phyloP scores from a whole-genome alignment of 2,888 invertebrate genomes.

The Pyrocoelia pectoralis region DNA sequence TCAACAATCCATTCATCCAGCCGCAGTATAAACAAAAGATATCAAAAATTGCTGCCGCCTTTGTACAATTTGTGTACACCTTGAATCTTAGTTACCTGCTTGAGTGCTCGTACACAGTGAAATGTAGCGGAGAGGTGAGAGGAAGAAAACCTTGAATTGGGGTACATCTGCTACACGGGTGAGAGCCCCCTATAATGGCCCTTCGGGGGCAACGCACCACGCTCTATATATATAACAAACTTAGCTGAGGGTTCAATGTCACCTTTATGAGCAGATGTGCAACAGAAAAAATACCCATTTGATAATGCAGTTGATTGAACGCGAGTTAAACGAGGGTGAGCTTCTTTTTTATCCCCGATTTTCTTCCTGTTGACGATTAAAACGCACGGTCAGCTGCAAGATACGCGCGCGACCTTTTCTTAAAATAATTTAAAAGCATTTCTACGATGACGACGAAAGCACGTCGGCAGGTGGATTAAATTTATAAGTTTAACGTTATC shows the following conservation, averaged over 20 bases:
- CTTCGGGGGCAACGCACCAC: constrained; percentile 32
- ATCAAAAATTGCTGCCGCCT: not conserved
- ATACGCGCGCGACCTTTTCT: not conserved
- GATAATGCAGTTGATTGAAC: constrained; percentile 31
- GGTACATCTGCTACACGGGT: constrained; percentile 37
- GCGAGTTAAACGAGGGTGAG: constrained; percentile 22
- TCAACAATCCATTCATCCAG: too few species aligned
- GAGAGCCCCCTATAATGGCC: constrained; percentile 37
- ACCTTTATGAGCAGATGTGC: constrained; percentile 33
- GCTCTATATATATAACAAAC: constrained; percentile 27
- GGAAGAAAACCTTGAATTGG: constrained; percentile 30
- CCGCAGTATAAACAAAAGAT: too few species aligned
- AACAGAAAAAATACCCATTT: constrained; percentile 32
- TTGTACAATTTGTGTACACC: constrained; percentile 16
- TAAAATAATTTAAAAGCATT: too few species aligned
- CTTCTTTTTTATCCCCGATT: constrained; percentile 11
- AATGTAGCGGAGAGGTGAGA: not conserved
- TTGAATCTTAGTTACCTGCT: constrained; percentile 28
- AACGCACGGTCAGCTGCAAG: not conserved
- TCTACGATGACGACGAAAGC: too few species aligned
- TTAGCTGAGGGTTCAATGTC: constrained; percentile 32
- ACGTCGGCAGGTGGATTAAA: too few species aligned
- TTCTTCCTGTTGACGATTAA: not conserved
- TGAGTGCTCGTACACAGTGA: constrained; percentile 7
- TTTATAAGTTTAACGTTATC: too few species aligned